Percentiles rank a stretch among this genome's conserved stretches.
phyloP scores from a whole-genome alignment of 1,140 invertebrate species.

The Coelopa frigida region DNA sequence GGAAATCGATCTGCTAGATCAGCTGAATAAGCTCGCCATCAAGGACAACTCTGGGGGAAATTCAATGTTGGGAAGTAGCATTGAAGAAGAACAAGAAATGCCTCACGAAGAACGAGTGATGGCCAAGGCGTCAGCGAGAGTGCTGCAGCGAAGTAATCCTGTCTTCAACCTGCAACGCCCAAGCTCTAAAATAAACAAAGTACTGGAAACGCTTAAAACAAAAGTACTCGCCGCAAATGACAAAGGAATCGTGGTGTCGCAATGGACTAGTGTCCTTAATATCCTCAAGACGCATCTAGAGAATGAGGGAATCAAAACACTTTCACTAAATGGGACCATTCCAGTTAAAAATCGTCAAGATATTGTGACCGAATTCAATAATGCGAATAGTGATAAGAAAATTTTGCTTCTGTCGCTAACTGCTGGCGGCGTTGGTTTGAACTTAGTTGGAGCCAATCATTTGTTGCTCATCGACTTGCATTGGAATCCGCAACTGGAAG shows the following conservation, averaged over 20 bases:
- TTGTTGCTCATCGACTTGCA: slow-evolving; percentile 83
- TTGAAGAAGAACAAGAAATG: slow-evolving; percentile 13
- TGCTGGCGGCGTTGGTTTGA: slow-evolving; percentile 86
- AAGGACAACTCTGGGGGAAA: slow-evolving; percentile 35
- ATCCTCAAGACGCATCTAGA: slow-evolving; percentile 59
- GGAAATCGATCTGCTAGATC: slow-evolving; percentile 54
- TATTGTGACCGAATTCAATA: slow-evolving; percentile 68
- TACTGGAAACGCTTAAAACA: slow-evolving; percentile 53
- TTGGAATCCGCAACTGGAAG: slow-evolving; percentile 92
- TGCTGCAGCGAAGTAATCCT: slow-evolving; percentile 60
- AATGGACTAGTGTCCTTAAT: slow-evolving; percentile 72
- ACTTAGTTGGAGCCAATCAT: slow-evolving; percentile 85
- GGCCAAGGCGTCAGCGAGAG: slow-evolving; percentile 48
- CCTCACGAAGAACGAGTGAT: slow-evolving; percentile 29
- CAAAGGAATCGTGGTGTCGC: slow-evolving; percentile 78
- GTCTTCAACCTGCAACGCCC: slow-evolving; percentile 53
- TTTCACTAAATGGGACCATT: slow-evolving; percentile 61
- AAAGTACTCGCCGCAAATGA: slow-evolving; percentile 53
- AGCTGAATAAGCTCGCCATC: slow-evolving; percentile 53
- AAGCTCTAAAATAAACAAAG: slow-evolving; percentile 60
- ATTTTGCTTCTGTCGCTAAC: slow-evolving; percentile 75
- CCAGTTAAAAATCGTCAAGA: slow-evolving; percentile 54
- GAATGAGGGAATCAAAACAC: slow-evolving; percentile 47
- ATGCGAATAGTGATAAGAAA: slow-evolving; percentile 48
- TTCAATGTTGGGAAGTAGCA: slow-evolving; percentile 13